Percentiles rank a stretch among this genome's conserved stretches.
phyloP scores from a whole-genome alignment of 2,113 vertebrate species.

The Anolis sagrei region DNA sequence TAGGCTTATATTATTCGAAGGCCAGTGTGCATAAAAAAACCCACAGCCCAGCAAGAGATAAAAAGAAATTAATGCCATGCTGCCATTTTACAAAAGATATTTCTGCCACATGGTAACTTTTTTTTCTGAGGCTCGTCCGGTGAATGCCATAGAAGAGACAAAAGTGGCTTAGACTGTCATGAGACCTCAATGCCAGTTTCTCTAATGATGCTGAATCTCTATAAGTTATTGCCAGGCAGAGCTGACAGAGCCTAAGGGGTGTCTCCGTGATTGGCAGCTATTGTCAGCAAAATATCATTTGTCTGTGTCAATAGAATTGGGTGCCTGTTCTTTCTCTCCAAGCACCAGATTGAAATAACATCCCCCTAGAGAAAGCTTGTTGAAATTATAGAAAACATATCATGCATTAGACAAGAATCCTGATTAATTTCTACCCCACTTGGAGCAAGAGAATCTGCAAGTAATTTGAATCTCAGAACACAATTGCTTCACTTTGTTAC shows the following conservation, averaged over 20 bases:
- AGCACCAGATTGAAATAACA: neutral
- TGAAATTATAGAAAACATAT: slow-evolving; percentile 27
- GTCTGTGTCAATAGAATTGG: slow-evolving; percentile 8
- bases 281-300: slow-evolving; percentile 18
- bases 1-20: neutral
- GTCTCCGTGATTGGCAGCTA: slow-evolving; percentile 16
- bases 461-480: slow-evolving; percentile 2
- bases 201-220: slow-evolving; percentile 22
- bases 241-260: slow-evolving; percentile 5
- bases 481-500: slow-evolving; percentile 3
- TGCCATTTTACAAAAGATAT: neutral
- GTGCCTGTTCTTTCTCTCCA: slow-evolving; percentile 20
- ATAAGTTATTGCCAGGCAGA: slow-evolving; percentile 24
- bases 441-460: neutral
- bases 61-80: neutral
- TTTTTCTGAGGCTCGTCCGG: neutral
- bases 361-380: neutral
- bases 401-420: slow-evolving; percentile 1
- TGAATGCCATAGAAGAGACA: neutral
- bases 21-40: neutral
- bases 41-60: neutral
- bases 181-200: slow-evolving; percentile 20
- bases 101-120: neutral
- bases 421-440: slow-evolving; percentile 25
- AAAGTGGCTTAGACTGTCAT: slow-evolving; percentile 27